A percentile compares a stretch with the other conserved stretches of the same genome.
phyloP scores from a whole-genome alignment of 2,888 invertebrate species.

The Sinelater perroti region DNA sequence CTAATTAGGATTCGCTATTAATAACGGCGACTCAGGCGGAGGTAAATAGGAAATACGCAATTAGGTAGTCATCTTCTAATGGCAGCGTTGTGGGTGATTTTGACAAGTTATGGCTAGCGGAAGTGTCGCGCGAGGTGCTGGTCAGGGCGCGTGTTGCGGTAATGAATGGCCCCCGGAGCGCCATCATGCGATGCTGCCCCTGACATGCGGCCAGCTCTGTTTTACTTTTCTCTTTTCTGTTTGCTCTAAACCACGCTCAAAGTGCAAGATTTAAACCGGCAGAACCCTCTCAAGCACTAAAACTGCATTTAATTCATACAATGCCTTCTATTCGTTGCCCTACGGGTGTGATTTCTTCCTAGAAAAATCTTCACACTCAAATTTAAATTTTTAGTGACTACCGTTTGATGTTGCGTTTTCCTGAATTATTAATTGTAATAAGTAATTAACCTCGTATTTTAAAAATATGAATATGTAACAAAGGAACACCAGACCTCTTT shows the following conservation, averaged over 20 bases:
- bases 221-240: conserved; percentile 29
- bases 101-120: conserved; percentile 35
- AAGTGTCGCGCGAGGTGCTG: conserved; percentile 41
- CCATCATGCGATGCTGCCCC: conserved; percentile 39
- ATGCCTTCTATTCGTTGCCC: no score
- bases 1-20: conserved; percentile 12
- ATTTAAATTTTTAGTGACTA: no score
- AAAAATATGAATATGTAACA: no score
- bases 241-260: conserved; percentile 12
- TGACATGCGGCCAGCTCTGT: conserved; percentile 39
- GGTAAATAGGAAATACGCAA: conserved; percentile 20
- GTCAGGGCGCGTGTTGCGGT: conserved; percentile 42
- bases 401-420: no score
- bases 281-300: neutral
- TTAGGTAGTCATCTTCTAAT: conserved; percentile 23
- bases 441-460: no score
- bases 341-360: no score
- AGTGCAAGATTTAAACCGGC: conserved; percentile 14
- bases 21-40: neutral
- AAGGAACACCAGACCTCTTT: no score
- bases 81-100: conserved; percentile 36
- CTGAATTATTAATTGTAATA: no score
- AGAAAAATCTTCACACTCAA: no score
- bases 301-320: no score
- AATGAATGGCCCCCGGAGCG: conserved; percentile 41